Conservation (phyloP, 1,140 invertebrate species). For the Caerostris extrusa region DNA sequence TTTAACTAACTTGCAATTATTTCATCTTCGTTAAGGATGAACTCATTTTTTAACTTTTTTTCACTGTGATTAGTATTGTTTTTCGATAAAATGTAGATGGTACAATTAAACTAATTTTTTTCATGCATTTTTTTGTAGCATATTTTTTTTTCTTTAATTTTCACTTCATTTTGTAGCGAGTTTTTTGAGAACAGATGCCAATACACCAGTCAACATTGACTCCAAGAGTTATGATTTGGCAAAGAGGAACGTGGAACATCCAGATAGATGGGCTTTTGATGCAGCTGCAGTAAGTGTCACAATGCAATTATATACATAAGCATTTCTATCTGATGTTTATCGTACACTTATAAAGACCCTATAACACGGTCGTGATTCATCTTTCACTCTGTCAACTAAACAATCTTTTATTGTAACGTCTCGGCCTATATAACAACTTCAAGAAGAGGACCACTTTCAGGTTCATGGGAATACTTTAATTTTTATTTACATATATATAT, state of each 20-base stretch:
- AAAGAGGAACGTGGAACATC: constrained; percentile 87
- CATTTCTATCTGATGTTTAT: no score
- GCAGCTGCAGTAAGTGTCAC: constrained; percentile 88
- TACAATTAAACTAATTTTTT: neutral
- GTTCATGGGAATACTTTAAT: no score
- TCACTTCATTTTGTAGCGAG: constrained; percentile 58
- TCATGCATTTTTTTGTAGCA: neutral
- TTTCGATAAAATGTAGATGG: neutral
- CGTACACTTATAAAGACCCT: no score
- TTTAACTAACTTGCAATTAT: no score
- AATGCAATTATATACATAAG: no score
- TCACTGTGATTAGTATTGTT: neutral
- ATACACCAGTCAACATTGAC: constrained; percentile 98
- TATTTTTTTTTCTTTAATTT: neutral
- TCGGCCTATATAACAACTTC: no score
- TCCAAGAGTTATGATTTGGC: constrained; percentile 91
- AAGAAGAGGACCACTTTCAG: no score
- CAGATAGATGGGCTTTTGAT: constrained; percentile 97
- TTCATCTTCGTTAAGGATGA: no score
- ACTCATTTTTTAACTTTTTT: neutral
- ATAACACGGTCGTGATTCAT: no score
- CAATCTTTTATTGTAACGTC: no score
- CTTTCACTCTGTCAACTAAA: no score
- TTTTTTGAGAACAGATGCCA: constrained; percentile 87
- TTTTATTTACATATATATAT: no score